Evolutionary conservation across 1,140 invertebrate genomes (phyloP).

Genomic region (Ceratitis capitata): DNA sequence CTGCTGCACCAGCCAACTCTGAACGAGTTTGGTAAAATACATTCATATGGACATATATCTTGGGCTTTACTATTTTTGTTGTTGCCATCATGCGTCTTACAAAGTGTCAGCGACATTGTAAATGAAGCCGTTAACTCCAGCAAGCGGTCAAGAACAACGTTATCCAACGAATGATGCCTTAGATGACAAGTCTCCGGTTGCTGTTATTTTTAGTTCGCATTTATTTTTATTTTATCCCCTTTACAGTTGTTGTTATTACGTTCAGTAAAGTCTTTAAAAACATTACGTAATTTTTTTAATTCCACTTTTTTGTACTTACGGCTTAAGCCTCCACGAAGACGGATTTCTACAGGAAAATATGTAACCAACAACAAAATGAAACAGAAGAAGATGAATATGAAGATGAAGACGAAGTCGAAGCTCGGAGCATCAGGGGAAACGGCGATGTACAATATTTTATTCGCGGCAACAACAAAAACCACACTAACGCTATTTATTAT

Average conservation of each 20-base stretch:
- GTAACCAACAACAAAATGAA: not conserved
- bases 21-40: too few species aligned
- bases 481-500: not conserved
- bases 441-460: not conserved
- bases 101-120: constrained; percentile 33
- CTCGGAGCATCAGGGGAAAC: not conserved
- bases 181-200: constrained; percentile 12
- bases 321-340: not conserved
- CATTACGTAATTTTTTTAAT: not conserved
- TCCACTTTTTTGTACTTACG: not conserved
- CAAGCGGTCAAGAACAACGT: not conserved
- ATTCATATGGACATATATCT: too few species aligned
- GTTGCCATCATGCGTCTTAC: not conserved
- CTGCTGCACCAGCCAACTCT: not conserved
- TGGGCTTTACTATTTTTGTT: not conserved
- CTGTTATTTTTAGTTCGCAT: not conserved
- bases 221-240: not conserved
- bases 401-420: not conserved
- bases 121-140: constrained; percentile 32
- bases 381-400: not conserved
- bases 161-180: constrained; percentile 30
- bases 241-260: not conserved
- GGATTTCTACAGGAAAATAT: not conserved
- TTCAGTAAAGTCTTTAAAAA: not conserved
- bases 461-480: constrained; percentile 10